Percentiles rank a stretch among this genome's conserved stretches.
These are phyloP conservation scores for Nematopogon swammerdamellus DNA, from an alignment of 2,888 invertebrate genomes.

Conservation along the genomic window DNA sequence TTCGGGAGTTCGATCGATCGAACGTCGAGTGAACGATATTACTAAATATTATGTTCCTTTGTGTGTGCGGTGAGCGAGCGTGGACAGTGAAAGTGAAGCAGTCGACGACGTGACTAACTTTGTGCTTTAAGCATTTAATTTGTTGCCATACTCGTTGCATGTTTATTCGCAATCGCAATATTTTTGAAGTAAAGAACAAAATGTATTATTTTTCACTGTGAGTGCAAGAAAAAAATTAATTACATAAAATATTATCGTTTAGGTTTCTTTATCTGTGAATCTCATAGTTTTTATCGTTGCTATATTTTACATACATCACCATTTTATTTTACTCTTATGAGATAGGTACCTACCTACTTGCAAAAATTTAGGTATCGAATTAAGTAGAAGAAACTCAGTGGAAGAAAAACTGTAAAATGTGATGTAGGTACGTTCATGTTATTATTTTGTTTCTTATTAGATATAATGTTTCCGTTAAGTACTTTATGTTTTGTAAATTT, in stretches of 20 bases:
- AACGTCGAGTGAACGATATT: background rate
- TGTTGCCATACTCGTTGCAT: slow-evolving; percentile 48
- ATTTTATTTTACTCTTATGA: slow-evolving; percentile 38
- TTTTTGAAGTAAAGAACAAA: background rate
- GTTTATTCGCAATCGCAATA: background rate
- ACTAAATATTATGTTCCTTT: background rate
- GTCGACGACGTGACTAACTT: background rate
- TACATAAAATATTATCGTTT: slow-evolving; percentile 43
- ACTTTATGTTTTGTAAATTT: background rate
- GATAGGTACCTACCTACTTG: background rate
- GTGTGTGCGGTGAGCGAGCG: background rate
- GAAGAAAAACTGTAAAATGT: slow-evolving; percentile 1
- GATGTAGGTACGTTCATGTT: too few species aligned
- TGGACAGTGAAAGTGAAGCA: background rate
- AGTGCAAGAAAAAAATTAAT: slow-evolving; percentile 1
- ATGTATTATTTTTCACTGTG: slow-evolving; percentile 1
- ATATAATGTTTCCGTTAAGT: background rate
- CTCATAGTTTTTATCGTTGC: slow-evolving; percentile 57
- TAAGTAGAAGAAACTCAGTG: background rate
- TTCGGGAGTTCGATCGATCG: too few species aligned
- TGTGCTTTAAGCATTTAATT: slow-evolving; percentile 59
- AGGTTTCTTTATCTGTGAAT: slow-evolving; percentile 57
- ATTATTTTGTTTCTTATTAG: background rate
- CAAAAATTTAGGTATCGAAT: background rate
- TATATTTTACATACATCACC: slow-evolving; percentile 43